phyloP scores from a whole-genome alignment of 2,797 vertebrate genomes.

The Alcedo quadribrachys region DNA sequence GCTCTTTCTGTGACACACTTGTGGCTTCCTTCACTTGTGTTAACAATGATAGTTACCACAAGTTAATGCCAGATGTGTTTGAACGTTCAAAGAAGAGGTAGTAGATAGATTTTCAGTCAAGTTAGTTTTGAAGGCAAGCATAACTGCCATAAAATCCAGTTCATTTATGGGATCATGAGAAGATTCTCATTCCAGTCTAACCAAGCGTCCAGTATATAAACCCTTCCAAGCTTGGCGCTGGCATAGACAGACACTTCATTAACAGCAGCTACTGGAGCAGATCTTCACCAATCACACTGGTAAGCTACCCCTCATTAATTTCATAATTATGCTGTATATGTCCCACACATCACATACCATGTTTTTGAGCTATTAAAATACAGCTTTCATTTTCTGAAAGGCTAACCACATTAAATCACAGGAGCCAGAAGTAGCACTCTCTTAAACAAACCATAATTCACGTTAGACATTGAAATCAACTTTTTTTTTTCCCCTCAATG shows the following conservation, averaged over 20 bases:
- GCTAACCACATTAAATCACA: conserved; percentile 63
- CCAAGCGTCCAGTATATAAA: conserved; percentile 52
- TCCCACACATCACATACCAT: conserved; percentile 55
- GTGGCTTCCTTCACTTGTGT: neutral
- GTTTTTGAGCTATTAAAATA: conserved; percentile 65
- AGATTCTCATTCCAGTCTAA: conserved; percentile 35
- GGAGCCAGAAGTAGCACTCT: conserved; percentile 42
- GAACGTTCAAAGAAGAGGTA: neutral
- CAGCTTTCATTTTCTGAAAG: conserved; percentile 70
- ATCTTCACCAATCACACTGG: conserved; percentile 58
- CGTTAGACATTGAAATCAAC: neutral
- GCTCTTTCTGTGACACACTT: neutral
- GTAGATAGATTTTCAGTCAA: neutral
- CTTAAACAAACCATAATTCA: conserved; percentile 56
- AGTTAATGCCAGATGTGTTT: neutral
- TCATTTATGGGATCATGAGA: conserved; percentile 19
- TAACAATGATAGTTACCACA: neutral
- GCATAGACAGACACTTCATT: conserved; percentile 50
- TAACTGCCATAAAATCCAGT: conserved; percentile 24
- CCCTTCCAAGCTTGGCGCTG: neutral
- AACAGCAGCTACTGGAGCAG: conserved; percentile 37
- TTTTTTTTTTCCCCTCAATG: conserved; percentile 10
- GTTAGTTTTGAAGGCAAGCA: neutral
- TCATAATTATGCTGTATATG: conserved; percentile 67
- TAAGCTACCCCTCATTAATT: conserved; percentile 68